Base-by-base conservation (phyloP, 2,888 invertebrate genomes). In the Meteorus colon region DNA sequence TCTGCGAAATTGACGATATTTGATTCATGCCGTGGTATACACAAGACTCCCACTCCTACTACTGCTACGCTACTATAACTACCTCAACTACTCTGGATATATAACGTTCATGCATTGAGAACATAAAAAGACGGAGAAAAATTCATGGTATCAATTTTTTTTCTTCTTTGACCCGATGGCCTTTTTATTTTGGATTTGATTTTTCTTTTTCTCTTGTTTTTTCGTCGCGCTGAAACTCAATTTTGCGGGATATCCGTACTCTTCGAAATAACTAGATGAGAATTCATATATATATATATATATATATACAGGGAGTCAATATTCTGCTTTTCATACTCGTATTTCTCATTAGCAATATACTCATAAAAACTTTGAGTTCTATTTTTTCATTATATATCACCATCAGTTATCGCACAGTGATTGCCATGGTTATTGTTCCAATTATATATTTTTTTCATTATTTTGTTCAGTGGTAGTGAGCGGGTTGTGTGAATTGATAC, bases 1-100 rank as follows among this genome's bases (percentile, higher is more conserved):
- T 41, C 45, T 29, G 60, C 19, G 62, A 71, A 71, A 60, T 41
- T 10, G 16, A 27, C 41, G 16, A 60, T 60, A 60, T 71, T 71
- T n/a, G 48, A 31, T 59, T 55, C n/a, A 55, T 19, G n/a, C 24
- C 24, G 8, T 19, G 8, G 19, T 55, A 55, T 55, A 55, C 10
- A 55, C 14, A 48, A 48, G 16, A 41, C 8, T 41, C 12, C 41
- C 19, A 70, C 12, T 55, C n/a, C n/a, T 45, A 45, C 45, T 14
- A 14, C 8, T 34, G 8, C 34, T 34, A 34, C 34, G 4, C 34
- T 34, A 34, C 34, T 1, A 34, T 8, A 1, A 34, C 34, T 8
- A 34, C 34, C 34, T 34, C 34, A 34, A 8, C 8, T 34, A 34
- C 34, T 34, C 8, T 34, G 34, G 5, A 14, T 45, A 4, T 4